phyloP scores from a whole-genome alignment of 2,888 invertebrate species.

The Platycheirus albimanus region DNA sequence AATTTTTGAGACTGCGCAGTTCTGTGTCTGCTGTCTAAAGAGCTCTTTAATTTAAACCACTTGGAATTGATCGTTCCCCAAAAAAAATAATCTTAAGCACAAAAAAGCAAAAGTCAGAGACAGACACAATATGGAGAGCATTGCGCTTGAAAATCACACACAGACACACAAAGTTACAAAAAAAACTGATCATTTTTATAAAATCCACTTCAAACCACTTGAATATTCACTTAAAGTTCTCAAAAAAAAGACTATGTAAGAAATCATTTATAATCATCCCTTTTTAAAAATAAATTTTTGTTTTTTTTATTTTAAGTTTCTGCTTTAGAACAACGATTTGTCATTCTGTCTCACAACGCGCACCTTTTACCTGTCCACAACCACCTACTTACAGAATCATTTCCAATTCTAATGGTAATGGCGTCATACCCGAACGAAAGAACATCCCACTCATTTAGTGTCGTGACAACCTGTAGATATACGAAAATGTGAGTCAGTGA shows the following conservation, averaged over 20 bases:
- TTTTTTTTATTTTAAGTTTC: constrained; percentile 28
- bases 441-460: constrained; percentile 40
- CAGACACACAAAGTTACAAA: too few species aligned
- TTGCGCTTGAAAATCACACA: constrained; percentile 6
- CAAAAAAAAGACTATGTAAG: too few species aligned
- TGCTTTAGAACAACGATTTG: constrained; percentile 31
- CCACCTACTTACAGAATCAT: constrained; percentile 63
- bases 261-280: constrained; percentile 26
- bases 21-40: constrained; percentile 2
- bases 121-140: not conserved
- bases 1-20: constrained; percentile 17
- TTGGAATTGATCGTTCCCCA: constrained; percentile 2
- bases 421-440: constrained; percentile 38
- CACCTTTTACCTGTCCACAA: constrained; percentile 60
- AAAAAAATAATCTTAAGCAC: not conserved
- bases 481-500: constrained; percentile 53
- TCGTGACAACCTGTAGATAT: constrained; percentile 37
- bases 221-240: not conserved
- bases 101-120: not conserved
- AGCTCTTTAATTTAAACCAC: constrained; percentile 1
- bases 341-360: constrained; percentile 44
- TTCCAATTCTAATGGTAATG: constrained; percentile 64
- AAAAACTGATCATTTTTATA: not conserved
- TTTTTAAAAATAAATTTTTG: constrained; percentile 11
- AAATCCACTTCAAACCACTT: constrained; percentile 26